A percentile compares a stretch with the other conserved stretches of the same genome.
These are phyloP conservation scores for Azorinus chamasolen DNA, from an alignment of 2,888 invertebrate genomes.

Conservation along the genomic window DNA sequence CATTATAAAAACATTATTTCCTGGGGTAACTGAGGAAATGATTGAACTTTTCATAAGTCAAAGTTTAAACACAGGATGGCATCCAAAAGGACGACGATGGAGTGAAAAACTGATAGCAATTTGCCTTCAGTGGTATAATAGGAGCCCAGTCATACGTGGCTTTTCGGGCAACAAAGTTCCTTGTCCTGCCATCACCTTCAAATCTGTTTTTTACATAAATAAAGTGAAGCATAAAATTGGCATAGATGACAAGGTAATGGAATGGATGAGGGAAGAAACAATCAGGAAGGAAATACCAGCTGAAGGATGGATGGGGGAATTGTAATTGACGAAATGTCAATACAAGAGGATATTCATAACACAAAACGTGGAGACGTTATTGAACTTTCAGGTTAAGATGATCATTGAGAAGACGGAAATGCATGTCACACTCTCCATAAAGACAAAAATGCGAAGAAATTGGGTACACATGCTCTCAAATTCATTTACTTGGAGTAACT, in stretches of 20 bases:
- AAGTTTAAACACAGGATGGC: slow-evolving; percentile 23
- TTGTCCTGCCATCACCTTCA: slow-evolving; percentile 34
- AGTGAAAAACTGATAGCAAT: slow-evolving; percentile 16
- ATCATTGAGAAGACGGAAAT: slow-evolving; percentile 54
- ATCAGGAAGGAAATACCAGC: slow-evolving; percentile 26
- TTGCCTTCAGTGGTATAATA: slow-evolving; percentile 36
- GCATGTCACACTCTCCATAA: slow-evolving; percentile 24
- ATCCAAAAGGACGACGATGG: slow-evolving; percentile 43
- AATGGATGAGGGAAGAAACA: slow-evolving; percentile 66
- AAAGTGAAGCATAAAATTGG: slow-evolving; percentile 39
- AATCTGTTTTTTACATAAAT: slow-evolving; percentile 38
- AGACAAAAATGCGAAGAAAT: slow-evolving; percentile 27
- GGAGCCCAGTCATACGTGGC: slow-evolving; percentile 37
- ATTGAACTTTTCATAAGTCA: slow-evolving; percentile 39
- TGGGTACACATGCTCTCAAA: slow-evolving; percentile 47
- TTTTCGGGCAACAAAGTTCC: slow-evolving; percentile 16
- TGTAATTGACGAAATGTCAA: slow-evolving; percentile 63
- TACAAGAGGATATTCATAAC: slow-evolving; percentile 59
- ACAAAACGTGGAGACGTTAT: slow-evolving; percentile 50
- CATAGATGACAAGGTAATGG: slow-evolving; percentile 21
- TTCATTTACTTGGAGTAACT: slow-evolving; percentile 53
- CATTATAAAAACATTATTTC: slow-evolving; percentile 21
- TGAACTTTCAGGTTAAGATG: slow-evolving; percentile 53
- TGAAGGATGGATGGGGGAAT: slow-evolving; percentile 56
- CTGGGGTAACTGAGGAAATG: slow-evolving; percentile 37